Base-by-base conservation (phyloP, 2,888 invertebrate species). In the Linyphia triangularis region DNA sequence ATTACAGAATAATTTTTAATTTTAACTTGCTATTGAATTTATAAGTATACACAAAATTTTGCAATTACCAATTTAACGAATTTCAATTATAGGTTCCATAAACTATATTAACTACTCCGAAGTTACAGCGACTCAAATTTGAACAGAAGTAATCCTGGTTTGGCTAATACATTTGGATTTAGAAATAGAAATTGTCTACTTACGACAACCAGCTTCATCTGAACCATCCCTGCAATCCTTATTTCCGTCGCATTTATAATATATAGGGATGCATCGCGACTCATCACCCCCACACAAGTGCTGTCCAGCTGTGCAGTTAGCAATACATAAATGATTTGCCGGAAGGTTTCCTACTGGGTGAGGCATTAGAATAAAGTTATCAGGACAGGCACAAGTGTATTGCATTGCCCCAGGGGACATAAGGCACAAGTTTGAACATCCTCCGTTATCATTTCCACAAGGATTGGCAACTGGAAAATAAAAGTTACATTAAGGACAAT, bases 351-450 rank as follows among this genome's bases (percentile, higher is more conserved):
- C 59, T n/a, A 59, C 51, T n/a, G 89, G 13, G 9, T 63, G 65
- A 7, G 69, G 88, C 81, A 93, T 90, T 78, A 98, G 93, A 91
- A 96, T 95, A 93, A 97, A 99, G 92, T 98, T 97, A 93, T 99
- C 98, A 0, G 99, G 99, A 93, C 99, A 99, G 1, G 96, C 96
- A 92, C 99, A 99, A 90, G 95, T 96, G 92, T 95, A 96, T 22
- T 95, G 96, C 33, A 92, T 91, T 33, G 93, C 94, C 19, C 94
- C 93, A 19, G 98, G 97, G 0, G 97, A 95, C 63, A 99, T 95
- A 30, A 99, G 94, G 92, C 99, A 99, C 6, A 99, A 94, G 93
- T 99, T 99, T 0, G 98, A 97, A 92, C 99, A 99, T 3, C 97
- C 98, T 26, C 98, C 99, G 92, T 99, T 99, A 92, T 97, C 96